Evolutionary conservation across 1,140 invertebrate genomes (phyloP), one percentile per base, ranked within the genome.

Genomic region (Akabosia matsudoensis): DNA sequence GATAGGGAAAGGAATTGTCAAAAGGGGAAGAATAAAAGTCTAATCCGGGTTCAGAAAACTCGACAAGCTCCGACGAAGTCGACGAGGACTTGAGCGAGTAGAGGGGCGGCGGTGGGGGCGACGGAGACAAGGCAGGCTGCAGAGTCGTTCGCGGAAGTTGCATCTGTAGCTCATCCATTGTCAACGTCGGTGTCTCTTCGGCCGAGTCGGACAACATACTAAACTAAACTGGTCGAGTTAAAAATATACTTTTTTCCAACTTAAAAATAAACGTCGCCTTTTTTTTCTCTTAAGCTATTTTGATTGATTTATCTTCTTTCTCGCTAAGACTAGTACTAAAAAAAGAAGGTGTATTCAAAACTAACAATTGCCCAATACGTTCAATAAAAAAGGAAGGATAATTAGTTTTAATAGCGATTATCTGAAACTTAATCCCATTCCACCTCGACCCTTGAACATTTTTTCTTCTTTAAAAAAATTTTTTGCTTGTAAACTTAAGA

Each of bases 11-110:
- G 22, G 7, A 13, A 56, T 67, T 67, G 26, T 67, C 61, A 67
- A 67, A 67, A 31, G 30, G 61, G 7, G 61, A 31, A 67, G 61
- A 67, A 67, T 67, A 67, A 67, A 67, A 67, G 24, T 18, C 37
- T 7, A 10, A n/a, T 24, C 54, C 54, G 4, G 54, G 3, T 13
- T 61, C 24, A 4, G 54, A 61, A 61, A 61, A 61, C 13, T 67
- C 61, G 26, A 31, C 24, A 2, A 30, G 54, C 10, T 56, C 54
- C 22, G 10, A 16, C 24, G 54, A 16, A 16, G 10, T 24, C 54
- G 22, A 31, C 61, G 24, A 7, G 4, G 22, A 30, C 2, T 31
- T 67, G 24, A 67, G 22, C 24, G 30, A 67, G 61, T 16, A 31
- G 10, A 67, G 24, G 10, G 61, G 61, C 13, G 61, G 30, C 61